Base-by-base conservation (phyloP, 2,888 invertebrate genomes). In the Calephelis perditalis region DNA sequence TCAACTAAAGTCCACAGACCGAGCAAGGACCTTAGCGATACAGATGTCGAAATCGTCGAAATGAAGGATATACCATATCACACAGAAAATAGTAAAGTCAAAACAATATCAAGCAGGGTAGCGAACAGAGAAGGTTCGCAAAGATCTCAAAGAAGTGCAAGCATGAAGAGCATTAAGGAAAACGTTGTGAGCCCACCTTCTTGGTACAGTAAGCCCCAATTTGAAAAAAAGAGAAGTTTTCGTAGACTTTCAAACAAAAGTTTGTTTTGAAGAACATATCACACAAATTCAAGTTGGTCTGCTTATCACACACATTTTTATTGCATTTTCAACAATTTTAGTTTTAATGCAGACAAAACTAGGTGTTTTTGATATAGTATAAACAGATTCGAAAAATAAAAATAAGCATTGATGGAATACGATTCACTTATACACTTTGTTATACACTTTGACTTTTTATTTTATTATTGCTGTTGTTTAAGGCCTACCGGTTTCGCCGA, bases 171-270 rank as follows among this genome's bases (percentile, higher is more conserved):
- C 64, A 77, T 84, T 43, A 83, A 90, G 67, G 82, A 80, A 44
- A 77, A 68, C 56, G 70, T 82, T 8, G 79, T 89, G 1, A 81
- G 77, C 62, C 91, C 91, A 0, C 91, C 91, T 5, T 91, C 91
- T 1, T 92, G 92, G 92, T 91, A 87, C 67, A 76, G 84, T 1
- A 91, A 91, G 65, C 92, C 92, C 3, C 83, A 84, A 65, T 92
- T 92, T 71, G 73, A 80, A 47, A 92, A 91, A 73, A 85, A 83
- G 71, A 86, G 76, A 72, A 85, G 86, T 71, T 91, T 92, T 57
- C 78, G 85, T 56, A 80, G 87, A 59, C 82, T 78, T 61, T 81
- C 91, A 7, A 81, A 84, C 4, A 82, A 78, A 65, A 85, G 78
- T 65, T 65, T 67, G 11, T 68, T 66, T 66, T 66, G 58, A 63